Conservation (phyloP, 2,797 vertebrate species). For the Remorina albescens region DNA sequence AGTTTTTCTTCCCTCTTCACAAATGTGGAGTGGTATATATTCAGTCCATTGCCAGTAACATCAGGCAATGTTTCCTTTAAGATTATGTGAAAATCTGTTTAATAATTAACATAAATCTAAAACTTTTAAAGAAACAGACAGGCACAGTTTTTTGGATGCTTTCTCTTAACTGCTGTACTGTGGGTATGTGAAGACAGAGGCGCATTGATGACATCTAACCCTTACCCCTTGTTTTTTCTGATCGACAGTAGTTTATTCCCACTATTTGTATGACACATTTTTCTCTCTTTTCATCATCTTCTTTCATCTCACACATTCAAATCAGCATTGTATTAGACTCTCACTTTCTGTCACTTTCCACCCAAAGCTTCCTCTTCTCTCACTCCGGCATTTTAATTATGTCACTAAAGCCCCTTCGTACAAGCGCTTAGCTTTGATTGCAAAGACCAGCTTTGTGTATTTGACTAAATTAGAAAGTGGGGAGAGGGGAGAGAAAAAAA, state of each 20-base stretch:
- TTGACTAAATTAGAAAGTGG: constrained; percentile 80
- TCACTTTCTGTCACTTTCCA: constrained; percentile 65
- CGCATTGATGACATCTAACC: background rate
- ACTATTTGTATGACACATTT: constrained; percentile 35
- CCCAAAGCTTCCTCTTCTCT: constrained; percentile 63
- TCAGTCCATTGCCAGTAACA: background rate
- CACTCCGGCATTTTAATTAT: constrained; percentile 76
- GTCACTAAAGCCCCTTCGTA: constrained; percentile 68
- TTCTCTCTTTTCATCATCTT: constrained; percentile 21
- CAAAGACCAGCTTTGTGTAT: constrained; percentile 79
- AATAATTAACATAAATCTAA: rapidly evolving
- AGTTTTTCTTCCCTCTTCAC: background rate
- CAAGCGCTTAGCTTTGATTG: constrained; percentile 79
- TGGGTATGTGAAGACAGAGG: background rate
- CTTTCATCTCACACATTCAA: constrained; percentile 40
- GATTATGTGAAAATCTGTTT: background rate
- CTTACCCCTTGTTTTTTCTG: constrained; percentile 1
- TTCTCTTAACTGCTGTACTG: background rate
- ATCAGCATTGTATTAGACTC: constrained; percentile 45
- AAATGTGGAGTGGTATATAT: background rate
- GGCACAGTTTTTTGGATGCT: background rate
- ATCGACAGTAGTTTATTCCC: constrained; percentile 37
- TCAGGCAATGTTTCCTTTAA: background rate
- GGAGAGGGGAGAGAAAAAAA: constrained; percentile 22
- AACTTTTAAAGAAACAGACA: background rate